These are phyloP conservation scores for Agrenia bidenticulata DNA, from an alignment of 2,888 invertebrate species.

Conservation along the genomic window DNA sequence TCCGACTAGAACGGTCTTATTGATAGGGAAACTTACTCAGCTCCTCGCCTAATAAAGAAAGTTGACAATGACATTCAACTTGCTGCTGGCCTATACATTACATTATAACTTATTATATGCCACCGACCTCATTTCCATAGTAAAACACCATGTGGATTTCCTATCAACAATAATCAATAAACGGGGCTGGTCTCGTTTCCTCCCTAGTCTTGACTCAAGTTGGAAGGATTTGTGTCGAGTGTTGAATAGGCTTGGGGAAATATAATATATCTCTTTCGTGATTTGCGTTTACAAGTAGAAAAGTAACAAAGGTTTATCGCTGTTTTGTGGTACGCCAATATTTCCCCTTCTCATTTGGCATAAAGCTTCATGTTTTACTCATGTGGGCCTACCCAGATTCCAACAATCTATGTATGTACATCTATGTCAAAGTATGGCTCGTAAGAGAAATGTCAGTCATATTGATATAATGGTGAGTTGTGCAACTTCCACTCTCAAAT, in stretches of 20 bases:
- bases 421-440: no score
- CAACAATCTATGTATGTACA: not conserved
- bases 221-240: not conserved
- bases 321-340: not conserved
- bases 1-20: not conserved
- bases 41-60: not conserved
- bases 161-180: not conserved
- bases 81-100: not conserved
- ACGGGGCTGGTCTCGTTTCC: not conserved
- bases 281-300: no score
- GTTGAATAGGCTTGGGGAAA: no score
- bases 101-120: not conserved
- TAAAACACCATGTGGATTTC: not conserved
- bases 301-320: no score
- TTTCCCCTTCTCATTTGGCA: conserved; percentile 3
- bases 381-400: not conserved
- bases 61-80: conserved; percentile 11
- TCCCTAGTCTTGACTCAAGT: not conserved
- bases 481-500: not conserved
- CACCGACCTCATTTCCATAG: not conserved
- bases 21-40: not conserved
- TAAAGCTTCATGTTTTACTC: not conserved
- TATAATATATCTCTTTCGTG: no score
- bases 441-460: no score
- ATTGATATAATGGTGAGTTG: not conserved